Evolutionary conservation across 2,888 invertebrate genomes (phyloP).

Genomic region (Catocala sponsa): DNA sequence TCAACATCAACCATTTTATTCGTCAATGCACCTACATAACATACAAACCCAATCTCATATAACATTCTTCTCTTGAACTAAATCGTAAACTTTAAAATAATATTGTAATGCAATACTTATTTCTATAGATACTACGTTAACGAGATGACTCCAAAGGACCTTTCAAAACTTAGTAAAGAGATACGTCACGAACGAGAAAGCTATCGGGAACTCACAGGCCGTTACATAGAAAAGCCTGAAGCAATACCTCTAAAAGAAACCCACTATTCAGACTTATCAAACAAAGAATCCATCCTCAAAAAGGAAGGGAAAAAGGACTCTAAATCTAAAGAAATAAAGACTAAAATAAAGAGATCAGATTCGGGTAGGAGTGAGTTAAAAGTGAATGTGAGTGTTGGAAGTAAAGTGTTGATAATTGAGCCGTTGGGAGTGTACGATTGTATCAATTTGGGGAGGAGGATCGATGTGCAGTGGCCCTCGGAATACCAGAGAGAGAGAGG

Average conservation of each 20-base stretch:
- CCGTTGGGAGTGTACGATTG: conserved; percentile 94
- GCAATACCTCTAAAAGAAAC: conserved; percentile 72
- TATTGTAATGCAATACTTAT: too few relatives aligned
- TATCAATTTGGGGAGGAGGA: conserved; percentile 95
- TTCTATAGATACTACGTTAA: conserved; percentile 74
- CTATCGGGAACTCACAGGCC: conserved; percentile 81
- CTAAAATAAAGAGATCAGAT: conserved; percentile 80
- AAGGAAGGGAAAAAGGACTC: conserved; percentile 71
- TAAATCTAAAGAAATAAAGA: conserved; percentile 78
- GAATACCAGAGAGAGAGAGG: conserved; percentile 96
- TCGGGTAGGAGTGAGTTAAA: conserved; percentile 77
- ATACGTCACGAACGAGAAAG: conserved; percentile 83
- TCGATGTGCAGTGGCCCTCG: conserved; percentile 98
- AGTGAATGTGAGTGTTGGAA: conserved; percentile 78
- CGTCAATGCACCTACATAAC: too few relatives aligned
- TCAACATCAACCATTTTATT: too few relatives aligned
- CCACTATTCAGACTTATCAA: conserved; percentile 73
- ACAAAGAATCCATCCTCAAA: conserved; percentile 71
- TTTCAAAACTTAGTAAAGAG: conserved; percentile 82
- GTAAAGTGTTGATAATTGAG: conserved; percentile 82
- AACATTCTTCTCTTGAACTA: too few relatives aligned
- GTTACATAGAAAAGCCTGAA: conserved; percentile 81
- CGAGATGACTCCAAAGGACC: conserved; percentile 81
- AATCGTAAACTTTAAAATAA: too few relatives aligned
- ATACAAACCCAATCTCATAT: too few relatives aligned